Evolutionary conservation across 2,797 vertebrate species (phyloP).

Genomic region (Garrulus glandarius): DNA sequence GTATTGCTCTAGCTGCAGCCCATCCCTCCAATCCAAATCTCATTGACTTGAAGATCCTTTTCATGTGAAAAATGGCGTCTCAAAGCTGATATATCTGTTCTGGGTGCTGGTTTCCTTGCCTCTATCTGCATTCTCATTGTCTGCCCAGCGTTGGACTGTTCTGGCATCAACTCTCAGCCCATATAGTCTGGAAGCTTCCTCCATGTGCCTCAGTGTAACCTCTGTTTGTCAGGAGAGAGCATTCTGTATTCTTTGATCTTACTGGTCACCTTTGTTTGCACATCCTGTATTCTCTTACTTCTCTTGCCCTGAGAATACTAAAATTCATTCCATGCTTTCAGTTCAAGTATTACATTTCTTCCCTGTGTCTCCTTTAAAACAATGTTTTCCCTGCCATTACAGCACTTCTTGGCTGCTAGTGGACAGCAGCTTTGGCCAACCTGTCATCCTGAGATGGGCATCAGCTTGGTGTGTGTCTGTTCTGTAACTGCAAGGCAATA

Average conservation of each 20-base stretch:
- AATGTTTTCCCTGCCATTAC: rapidly evolving
- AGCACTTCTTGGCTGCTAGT: not conserved
- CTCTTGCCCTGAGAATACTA: not conserved
- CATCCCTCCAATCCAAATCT: not conserved
- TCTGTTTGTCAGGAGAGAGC: not conserved
- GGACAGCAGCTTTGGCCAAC: not conserved
- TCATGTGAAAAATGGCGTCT: not conserved
- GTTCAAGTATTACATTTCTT: not conserved
- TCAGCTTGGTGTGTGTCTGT: not conserved
- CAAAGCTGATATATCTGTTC: not conserved
- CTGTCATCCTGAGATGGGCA: not conserved
- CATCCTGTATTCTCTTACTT: not conserved
- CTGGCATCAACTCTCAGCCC: not conserved
- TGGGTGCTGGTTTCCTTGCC: not conserved
- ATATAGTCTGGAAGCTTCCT: not conserved
- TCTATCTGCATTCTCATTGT: not conserved
- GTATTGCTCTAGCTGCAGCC: not conserved
- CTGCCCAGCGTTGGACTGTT: not conserved
- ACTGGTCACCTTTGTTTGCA: not conserved
- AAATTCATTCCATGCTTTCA: not conserved
- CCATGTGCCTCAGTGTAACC: not conserved
- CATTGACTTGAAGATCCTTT: not conserved
- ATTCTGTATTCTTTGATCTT: not conserved
- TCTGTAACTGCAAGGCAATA: not conserved
- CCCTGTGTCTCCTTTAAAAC: not conserved